A percentile compares a stretch with the other conserved stretches of the same genome.
Evolutionary conservation across 2,113 vertebrate species (phyloP).

Genomic region (Psammodynastes pulverulentus): DNA sequence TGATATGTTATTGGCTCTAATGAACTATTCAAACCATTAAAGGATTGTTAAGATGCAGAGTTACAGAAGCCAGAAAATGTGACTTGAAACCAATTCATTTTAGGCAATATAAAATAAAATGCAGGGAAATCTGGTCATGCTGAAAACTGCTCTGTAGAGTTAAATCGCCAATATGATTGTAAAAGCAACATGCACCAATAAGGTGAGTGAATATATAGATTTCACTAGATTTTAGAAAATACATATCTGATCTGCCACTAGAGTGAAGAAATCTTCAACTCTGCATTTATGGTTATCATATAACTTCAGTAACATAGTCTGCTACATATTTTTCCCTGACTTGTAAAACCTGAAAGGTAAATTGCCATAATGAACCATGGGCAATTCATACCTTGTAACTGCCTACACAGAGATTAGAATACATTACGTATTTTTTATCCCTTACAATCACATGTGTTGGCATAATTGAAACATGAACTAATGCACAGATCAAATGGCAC

Average conservation of each 20-base stretch:
- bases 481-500: background rate
- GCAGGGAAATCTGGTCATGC: background rate
- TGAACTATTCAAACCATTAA: conserved; percentile 33
- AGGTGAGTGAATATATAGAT: background rate
- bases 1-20: conserved; percentile 33
- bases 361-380: background rate
- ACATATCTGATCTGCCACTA: background rate
- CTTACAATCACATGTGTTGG: background rate
- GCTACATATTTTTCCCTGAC: background rate
- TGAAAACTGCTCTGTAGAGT: background rate
- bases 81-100: conserved; percentile 26
- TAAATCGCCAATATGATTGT: background rate
- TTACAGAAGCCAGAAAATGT: conserved; percentile 7
- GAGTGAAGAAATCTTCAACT: background rate
- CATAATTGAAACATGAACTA: background rate
- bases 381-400: background rate
- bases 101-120: background rate
- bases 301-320: background rate
- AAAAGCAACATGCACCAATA: background rate
- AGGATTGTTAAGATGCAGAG: conserved; percentile 27
- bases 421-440: background rate
- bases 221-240: background rate
- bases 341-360: background rate
- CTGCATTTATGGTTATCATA: background rate
- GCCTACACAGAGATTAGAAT: background rate